Evolutionary conservation across 2,888 invertebrate species (phyloP).

Genomic region (Heliconius erato): DNA sequence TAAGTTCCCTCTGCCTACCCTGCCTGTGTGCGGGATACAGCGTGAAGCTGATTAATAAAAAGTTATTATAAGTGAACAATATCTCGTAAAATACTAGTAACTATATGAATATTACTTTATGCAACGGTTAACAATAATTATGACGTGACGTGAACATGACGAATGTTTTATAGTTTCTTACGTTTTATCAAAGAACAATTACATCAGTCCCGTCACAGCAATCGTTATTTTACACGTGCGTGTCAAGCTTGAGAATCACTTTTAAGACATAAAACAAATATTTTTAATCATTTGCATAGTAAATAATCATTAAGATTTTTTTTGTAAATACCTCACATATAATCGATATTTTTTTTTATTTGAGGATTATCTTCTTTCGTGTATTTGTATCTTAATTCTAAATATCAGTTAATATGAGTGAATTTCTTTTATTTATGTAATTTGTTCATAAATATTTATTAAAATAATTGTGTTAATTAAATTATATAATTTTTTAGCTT

Average conservation of each 20-base stretch:
- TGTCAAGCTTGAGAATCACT: conserved; percentile 2
- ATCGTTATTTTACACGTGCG: conserved; percentile 21
- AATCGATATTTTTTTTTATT: not conserved
- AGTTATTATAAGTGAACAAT: not conserved
- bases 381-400: not conserved
- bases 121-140: conserved; percentile 7
- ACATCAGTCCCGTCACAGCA: conserved; percentile 21
- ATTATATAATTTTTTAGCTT: no score
- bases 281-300: conserved; percentile 5
- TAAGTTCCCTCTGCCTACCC: no score
- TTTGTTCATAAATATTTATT: no score
- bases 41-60: no score
- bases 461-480: no score
- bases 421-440: no score
- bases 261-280: not conserved
- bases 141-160: conserved; percentile 36
- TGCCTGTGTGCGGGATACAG: no score
- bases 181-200: conserved; percentile 28
- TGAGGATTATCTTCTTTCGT: not conserved
- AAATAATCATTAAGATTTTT: not conserved
- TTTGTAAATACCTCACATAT: not conserved
- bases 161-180: conserved; percentile 29
- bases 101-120: not conserved
- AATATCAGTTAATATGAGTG: not conserved
- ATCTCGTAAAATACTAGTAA: not conserved